Base-by-base conservation (phyloP, 2,797 vertebrate genomes). In the Syndactyla subalaris region DNA sequence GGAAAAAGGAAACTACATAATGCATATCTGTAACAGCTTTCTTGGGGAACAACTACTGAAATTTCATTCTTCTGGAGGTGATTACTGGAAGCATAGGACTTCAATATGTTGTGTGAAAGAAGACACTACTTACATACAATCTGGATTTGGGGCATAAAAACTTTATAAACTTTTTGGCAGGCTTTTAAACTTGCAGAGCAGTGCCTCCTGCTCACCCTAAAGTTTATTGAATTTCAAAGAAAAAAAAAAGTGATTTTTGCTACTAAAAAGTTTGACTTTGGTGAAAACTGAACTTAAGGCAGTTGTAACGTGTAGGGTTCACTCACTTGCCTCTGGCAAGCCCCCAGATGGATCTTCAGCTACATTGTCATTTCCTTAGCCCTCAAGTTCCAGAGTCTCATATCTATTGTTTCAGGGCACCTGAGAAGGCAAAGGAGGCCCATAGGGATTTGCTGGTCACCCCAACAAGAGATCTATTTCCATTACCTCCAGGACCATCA, bases 21-120 rank as follows among this genome's bases (percentile, higher is more conserved):
- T 14, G 5, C 34, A 68, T 52, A 65, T 77, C 38, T 58, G 36
- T 61, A 91, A 55, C 38, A 80, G 58, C 49, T 83, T 94, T 84
- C 41, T 34, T 62, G 12, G 36, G 54, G 54, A 89, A 71, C 29
- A 89, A 85, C 54, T 61, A 58, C 24, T 27, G 52, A 38, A 29
- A 71, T 92, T 87, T 87, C n/a, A 34, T 76, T 94, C 52, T 87
- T 91, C 72, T 77, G 49, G 39, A 93, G 15, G 48, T 93, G 65
- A 78, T 90, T 73, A 43, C 15, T 70, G 12, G 27, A 71, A 91
- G 49, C 14, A 62, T 12, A 57, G 29, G 41, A 71, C 71, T 71
- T 4, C 1, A 92, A 73, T 24, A 52, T 19, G 12, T 65, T 85
- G 19, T 74, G 38, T 74, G 32, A 72, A 34, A n/a, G 45, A 72